Evolutionary conservation across 2,113 vertebrate genomes (phyloP).

Genomic region (Pitta sordida): DNA sequence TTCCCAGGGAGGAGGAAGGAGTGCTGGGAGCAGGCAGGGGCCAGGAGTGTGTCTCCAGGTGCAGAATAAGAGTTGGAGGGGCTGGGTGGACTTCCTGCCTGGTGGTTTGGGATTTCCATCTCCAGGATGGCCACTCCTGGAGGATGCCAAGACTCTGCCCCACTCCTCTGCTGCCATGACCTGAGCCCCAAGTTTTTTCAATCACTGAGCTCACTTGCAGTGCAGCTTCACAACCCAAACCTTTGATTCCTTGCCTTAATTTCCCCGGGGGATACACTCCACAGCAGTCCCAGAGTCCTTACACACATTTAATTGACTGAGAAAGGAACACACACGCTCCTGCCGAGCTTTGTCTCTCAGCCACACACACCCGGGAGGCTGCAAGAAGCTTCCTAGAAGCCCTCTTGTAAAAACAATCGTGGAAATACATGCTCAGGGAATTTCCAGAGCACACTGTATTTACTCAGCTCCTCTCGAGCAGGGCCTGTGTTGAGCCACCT

Average conservation of each 20-base stretch:
- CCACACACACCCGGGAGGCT: conserved; percentile 7
- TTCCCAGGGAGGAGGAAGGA: neutral
- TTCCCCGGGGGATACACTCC: neutral
- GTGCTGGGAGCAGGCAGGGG: neutral
- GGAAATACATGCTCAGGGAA: conserved; percentile 23
- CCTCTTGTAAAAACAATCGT: conserved; percentile 52
- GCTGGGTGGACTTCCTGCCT: neutral
- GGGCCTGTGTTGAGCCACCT: neutral
- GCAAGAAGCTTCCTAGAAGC: conserved; percentile 43
- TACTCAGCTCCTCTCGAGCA: conserved; percentile 25
- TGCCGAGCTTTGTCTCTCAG: conserved; percentile 18
- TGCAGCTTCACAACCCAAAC: neutral
- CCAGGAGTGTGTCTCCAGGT: neutral
- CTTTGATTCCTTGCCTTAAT: neutral
- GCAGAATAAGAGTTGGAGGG: neutral
- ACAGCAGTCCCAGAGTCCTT: neutral
- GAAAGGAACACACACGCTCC: neutral
- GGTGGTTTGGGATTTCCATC: neutral
- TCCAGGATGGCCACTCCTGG: neutral
- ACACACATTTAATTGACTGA: conserved; percentile 6
- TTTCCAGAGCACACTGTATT: conserved; percentile 55
- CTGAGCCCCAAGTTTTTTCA: neutral
- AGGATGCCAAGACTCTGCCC: neutral
- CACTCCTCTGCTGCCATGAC: neutral
- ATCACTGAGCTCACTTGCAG: neutral